Conservation (phyloP, 2,888 invertebrate genomes). For the Cyrtodaria siliqua region DNA sequence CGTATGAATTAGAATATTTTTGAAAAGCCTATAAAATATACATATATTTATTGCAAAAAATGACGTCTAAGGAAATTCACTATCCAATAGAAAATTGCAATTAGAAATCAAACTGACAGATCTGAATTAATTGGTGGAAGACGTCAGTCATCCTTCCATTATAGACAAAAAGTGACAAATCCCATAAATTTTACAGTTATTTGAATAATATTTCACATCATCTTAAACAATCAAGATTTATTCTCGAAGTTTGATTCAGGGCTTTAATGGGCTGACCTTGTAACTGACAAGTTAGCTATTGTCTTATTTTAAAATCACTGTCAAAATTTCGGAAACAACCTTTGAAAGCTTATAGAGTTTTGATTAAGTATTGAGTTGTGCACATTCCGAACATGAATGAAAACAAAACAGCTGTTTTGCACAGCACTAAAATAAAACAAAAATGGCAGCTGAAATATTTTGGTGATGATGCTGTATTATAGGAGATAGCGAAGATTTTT, state of each 20-base stretch:
- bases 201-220: too few species aligned
- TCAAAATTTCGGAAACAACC: too few species aligned
- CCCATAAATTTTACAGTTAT: slow-evolving; percentile 3
- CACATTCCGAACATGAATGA: too few species aligned
- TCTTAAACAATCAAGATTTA: too few species aligned
- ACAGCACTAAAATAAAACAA: too few species aligned
- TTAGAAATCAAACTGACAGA: slow-evolving; percentile 27
- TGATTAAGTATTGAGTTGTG: too few species aligned
- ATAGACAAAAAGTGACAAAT: slow-evolving; percentile 1
- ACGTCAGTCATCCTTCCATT: slow-evolving; percentile 10
- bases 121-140: slow-evolving; percentile 10
- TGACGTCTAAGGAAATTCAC: slow-evolving; percentile 7
- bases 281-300: slow-evolving; percentile 1
- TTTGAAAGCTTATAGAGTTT: too few species aligned
- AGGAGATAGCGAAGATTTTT: too few species aligned
- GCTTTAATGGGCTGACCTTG: not conserved
- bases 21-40: slow-evolving; percentile 8
- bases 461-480: too few species aligned
- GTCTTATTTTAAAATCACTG: not conserved
- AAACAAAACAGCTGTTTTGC: too few species aligned
- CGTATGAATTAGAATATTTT: not conserved
- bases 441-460: too few species aligned
- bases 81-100: slow-evolving; percentile 26
- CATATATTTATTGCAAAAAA: slow-evolving; percentile 21
- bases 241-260: not conserved